A percentile compares a stretch with the other conserved stretches of the same genome.
Conservation (phyloP, 2,797 vertebrate species). For the Anguilla megastoma region DNA sequence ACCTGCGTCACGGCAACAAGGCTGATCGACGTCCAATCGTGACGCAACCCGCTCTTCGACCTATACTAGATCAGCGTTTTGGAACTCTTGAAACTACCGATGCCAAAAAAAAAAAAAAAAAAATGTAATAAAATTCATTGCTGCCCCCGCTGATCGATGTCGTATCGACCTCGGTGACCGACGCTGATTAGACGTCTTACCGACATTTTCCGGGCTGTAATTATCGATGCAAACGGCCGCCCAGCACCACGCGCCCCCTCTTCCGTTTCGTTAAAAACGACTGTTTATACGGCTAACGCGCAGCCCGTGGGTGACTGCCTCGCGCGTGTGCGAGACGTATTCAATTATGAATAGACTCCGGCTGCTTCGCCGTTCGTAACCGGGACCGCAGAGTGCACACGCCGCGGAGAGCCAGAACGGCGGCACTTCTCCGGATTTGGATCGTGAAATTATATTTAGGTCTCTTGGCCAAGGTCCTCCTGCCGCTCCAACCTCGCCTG, state of each 20-base stretch:
- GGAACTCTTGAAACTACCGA: no score
- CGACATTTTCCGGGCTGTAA: neutral
- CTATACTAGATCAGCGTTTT: no score
- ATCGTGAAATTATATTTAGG: neutral
- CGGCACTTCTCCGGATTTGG: constrained; percentile 32
- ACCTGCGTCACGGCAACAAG: no score
- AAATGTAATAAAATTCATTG: no score
- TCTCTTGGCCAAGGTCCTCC: constrained; percentile 30
- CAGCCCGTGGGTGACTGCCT: neutral
- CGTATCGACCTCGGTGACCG: no score
- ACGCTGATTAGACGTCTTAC: no score
- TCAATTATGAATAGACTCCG: neutral
- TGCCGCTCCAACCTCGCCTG: constrained; percentile 16
- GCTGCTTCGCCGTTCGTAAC: neutral
- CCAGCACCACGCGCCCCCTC: no score
- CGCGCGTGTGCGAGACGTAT: no score
- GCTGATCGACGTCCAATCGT: no score
- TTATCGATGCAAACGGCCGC: neutral
- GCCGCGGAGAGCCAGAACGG: neutral
- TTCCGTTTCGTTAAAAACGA: neutral
- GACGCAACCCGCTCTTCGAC: no score
- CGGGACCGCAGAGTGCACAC: neutral
- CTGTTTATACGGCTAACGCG: neutral
- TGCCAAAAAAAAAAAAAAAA: no score
- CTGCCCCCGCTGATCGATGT: no score